Conservation (phyloP, 1,140 invertebrate genomes). For the Globodera ellingtonae region DNA sequence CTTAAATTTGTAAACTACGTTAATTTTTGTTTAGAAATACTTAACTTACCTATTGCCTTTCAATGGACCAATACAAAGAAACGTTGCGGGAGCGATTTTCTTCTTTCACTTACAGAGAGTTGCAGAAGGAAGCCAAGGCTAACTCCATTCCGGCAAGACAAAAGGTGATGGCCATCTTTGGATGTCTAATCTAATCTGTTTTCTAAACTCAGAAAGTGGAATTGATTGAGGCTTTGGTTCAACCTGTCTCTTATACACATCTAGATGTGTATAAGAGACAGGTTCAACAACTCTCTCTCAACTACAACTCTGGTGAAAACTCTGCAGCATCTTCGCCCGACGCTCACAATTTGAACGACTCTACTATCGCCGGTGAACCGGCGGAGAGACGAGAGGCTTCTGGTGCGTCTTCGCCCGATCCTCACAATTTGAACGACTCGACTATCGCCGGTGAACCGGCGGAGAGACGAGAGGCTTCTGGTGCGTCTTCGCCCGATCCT, state of each 20-base stretch:
- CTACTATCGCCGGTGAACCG: too few relatives aligned
- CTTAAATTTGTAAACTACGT: too few relatives aligned
- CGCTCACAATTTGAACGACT: not conserved
- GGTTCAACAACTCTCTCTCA: not conserved
- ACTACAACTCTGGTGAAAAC: not conserved
- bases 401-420: not conserved
- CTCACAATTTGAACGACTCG: not conserved
- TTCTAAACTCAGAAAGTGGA: not conserved
- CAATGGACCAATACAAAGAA: not conserved
- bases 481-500: not conserved
- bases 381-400: not conserved
- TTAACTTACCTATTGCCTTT: too few relatives aligned
- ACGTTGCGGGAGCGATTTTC: not conserved
- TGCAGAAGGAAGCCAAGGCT: not conserved
- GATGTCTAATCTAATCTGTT: not conserved
- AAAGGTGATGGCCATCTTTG: not conserved
- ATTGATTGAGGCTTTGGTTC: not conserved
- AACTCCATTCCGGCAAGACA: not conserved
- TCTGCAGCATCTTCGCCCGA: not conserved
- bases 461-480: too few relatives aligned
- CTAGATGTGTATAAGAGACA: too few relatives aligned
- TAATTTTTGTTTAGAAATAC: too few relatives aligned
- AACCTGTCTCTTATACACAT: too few relatives aligned
- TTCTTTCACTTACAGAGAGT: not conserved
- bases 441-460: too few relatives aligned